These are phyloP conservation scores for Premnoplex brunnescens DNA, from an alignment of 2,797 vertebrate genomes.

Conservation along the genomic window DNA sequence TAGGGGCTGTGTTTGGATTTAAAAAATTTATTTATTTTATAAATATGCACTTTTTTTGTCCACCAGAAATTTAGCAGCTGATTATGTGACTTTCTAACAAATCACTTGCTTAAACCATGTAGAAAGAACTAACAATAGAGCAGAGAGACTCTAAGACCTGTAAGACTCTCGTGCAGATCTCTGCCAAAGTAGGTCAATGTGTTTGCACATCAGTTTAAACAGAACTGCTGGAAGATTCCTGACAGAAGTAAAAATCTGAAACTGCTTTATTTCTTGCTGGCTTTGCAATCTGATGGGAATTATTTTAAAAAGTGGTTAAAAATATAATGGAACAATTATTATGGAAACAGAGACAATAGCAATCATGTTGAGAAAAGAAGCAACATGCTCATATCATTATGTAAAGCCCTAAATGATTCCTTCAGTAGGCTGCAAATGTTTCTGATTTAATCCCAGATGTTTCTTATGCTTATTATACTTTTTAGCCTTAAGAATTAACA, in stretches of 20 bases:
- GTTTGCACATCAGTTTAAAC: constrained; percentile 12
- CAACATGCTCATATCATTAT: background rate
- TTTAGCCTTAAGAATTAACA: constrained; percentile 1
- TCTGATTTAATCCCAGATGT: background rate
- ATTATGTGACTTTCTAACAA: background rate
- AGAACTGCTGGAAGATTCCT: background rate
- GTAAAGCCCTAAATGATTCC: background rate
- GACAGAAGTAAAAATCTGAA: constrained; percentile 36
- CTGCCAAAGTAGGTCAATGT: constrained; percentile 21
- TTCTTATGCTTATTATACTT: background rate
- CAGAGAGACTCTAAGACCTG: background rate
- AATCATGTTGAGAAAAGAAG: constrained; percentile 4
- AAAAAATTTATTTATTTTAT: background rate
- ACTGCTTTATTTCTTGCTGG: constrained; percentile 1
- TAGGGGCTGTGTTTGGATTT: background rate
- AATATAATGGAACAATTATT: constrained; percentile 1
- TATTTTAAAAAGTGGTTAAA: constrained; percentile 7
- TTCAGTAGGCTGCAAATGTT: background rate
- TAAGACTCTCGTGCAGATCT: background rate
- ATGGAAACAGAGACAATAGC: constrained; percentile 4
- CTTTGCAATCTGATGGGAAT: constrained; percentile 11
- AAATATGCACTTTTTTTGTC: background rate
- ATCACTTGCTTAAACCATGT: background rate
- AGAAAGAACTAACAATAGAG: background rate
- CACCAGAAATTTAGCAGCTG: background rate